phyloP scores from a whole-genome alignment of 2,113 vertebrate genomes.

The Nannospalax galili region DNA sequence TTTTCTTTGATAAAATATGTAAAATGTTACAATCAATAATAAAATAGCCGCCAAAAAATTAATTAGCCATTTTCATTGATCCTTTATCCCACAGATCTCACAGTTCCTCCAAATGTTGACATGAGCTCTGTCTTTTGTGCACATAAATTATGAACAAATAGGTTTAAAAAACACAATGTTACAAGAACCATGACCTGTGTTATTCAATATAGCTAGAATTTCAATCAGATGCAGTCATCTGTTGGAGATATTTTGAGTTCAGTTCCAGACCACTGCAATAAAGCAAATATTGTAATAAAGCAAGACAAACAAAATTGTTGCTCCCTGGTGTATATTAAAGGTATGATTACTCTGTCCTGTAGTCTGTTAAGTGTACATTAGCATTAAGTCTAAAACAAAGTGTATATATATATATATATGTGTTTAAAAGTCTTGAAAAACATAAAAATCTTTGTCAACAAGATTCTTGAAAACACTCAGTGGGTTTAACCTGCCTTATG shows the following conservation, averaged over 20 bases:
- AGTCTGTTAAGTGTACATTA: neutral
- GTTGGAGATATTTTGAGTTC: neutral
- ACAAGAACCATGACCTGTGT: neutral
- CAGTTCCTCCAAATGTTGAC: neutral
- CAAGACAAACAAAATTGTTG: neutral
- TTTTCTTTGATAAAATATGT: neutral
- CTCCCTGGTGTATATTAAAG: neutral
- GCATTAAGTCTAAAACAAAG: neutral
- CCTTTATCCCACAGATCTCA: neutral
- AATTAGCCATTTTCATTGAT: neutral
- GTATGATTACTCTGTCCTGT: neutral
- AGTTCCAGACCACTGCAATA: neutral
- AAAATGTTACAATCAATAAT: neutral
- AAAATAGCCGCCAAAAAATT: neutral
- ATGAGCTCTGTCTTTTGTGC: neutral
- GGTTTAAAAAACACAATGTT: neutral
- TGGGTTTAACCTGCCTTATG: too few species aligned
- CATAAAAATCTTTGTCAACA: too few species aligned
- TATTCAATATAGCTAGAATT: conserved; percentile 23
- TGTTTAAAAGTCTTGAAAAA: too few species aligned
- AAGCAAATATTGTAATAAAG: neutral
- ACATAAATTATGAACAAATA: neutral
- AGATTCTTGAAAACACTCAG: too few species aligned
- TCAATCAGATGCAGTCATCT: neutral
- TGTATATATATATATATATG: neutral